Evolutionary conservation across 2,797 vertebrate species (phyloP), one percentile per base, ranked within the genome.

Genomic region (Carcharodon carcharias): DNA sequence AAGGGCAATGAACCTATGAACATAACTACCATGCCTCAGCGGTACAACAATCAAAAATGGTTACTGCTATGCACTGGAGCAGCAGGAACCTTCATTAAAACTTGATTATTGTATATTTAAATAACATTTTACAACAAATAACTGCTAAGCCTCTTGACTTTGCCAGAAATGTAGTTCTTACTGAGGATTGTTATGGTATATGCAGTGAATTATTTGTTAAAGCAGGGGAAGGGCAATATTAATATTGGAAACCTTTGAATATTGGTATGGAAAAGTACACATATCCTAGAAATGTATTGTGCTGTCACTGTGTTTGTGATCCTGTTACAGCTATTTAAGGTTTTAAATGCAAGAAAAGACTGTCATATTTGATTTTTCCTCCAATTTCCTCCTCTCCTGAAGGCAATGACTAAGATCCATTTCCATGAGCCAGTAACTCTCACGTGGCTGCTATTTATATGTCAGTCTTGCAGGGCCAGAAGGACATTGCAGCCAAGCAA

Each of bases 81-180:
- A 69, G 65, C 63, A 67, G 92, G 92, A 94, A 11, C 40, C 92
- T 94, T 94, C 63, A 50, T 45, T 94, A 69, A 94, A 94, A 40
- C 40, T 45, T 94, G 50, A 69, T 94, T 23, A 50, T 40, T 94
- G 50, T 2, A 71, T 26, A 95, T 45, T 50, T 95, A 50, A 67
- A 69, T 40, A 95, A 45, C 54, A 94, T 45, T 31, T 3, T 8
- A 67, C 61, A 94, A 54, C 58, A 69, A 40, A 95, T 69, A 95
- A n/a, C 26, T 61, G 8, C 56, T 35, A 91, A 91, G 56, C 28
- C 18, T 56, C 28, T 58, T 89, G 87, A 26, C 87, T 89, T 58
- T 89, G 31, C 87, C 58, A 31, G 50, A 94, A 45, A 26, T 23
- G 18, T 26, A 56, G 63, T 23, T 26, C 92, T 50, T 18, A 92